Evolutionary conservation across 2,888 invertebrate genomes (phyloP).

Genomic region (Tachina lurida): DNA sequence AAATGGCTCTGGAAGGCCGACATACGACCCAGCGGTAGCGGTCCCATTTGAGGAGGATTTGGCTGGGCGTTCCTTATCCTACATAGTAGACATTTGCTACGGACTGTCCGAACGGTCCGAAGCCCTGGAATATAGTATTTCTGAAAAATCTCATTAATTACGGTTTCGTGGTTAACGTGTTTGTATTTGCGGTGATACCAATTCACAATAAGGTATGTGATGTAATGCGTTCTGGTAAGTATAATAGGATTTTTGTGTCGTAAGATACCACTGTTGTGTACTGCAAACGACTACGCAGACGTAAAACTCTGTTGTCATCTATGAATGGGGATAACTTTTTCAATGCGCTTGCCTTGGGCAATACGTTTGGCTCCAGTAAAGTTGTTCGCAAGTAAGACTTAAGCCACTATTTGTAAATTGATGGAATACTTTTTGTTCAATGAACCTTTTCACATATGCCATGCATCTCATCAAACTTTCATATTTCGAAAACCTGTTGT

Average conservation of each 20-base stretch:
- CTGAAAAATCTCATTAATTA: slow-evolving; percentile 11
- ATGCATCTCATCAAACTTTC: neutral
- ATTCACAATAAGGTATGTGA: neutral
- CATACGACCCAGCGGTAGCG: slow-evolving; percentile 63
- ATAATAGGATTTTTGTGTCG: slow-evolving; percentile 60
- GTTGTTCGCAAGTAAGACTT: neutral
- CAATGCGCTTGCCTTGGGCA: slow-evolving; percentile 7
- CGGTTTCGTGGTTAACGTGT: slow-evolving; percentile 64
- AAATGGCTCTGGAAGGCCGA: slow-evolving; percentile 44
- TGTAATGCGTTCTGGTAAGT: slow-evolving; percentile 55
- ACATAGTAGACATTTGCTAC: slow-evolving; percentile 58
- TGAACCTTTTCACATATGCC: neutral
- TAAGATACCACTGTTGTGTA: slow-evolving; percentile 47
- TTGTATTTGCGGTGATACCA: slow-evolving; percentile 63
- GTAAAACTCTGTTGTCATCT: slow-evolving; percentile 51
- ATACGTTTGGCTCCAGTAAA: neutral
- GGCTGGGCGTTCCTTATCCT: slow-evolving; percentile 50
- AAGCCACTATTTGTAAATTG: neutral
- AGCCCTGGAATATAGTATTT: slow-evolving; percentile 41
- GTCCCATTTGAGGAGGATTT: slow-evolving; percentile 65
- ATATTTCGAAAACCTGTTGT: neutral
- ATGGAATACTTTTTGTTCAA: neutral
- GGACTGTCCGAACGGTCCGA: slow-evolving; percentile 58
- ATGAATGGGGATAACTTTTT: slow-evolving; percentile 63
- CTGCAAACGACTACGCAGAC: slow-evolving; percentile 66